A percentile compares a stretch with the other conserved stretches of the same genome.
These are phyloP conservation scores for Xylocampa areola DNA, from an alignment of 2,888 invertebrate genomes.

Conservation along the genomic window DNA sequence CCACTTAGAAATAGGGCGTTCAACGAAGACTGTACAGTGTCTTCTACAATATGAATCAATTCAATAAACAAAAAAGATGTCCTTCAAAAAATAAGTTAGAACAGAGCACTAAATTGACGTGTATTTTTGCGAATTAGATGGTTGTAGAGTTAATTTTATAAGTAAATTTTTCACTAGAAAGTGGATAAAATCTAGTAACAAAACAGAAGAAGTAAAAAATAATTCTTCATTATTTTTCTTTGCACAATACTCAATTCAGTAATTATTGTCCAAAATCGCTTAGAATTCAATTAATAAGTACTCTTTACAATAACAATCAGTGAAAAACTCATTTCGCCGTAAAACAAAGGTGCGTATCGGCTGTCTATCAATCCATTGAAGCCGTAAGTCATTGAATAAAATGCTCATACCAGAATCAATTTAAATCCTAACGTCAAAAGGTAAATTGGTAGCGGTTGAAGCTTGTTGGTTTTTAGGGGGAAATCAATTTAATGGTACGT, in stretches of 20 bases:
- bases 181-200: too few species aligned
- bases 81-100: too few species aligned
- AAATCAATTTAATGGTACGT: constrained; percentile 38
- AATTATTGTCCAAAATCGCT: constrained; percentile 40
- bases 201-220: too few species aligned
- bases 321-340: constrained; percentile 51
- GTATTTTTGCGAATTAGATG: too few species aligned
- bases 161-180: too few species aligned
- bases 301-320: constrained; percentile 50
- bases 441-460: constrained; percentile 40
- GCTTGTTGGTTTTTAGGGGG: constrained; percentile 36
- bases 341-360: constrained; percentile 50
- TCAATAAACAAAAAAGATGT: too few species aligned
- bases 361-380: constrained; percentile 52
- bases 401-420: constrained; percentile 51
- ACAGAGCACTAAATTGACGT: too few species aligned
- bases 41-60: too few species aligned
- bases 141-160: too few species aligned
- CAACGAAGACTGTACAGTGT: too few species aligned
- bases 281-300: constrained; percentile 51
- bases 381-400: constrained; percentile 49
- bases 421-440: constrained; percentile 50
- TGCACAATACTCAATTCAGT: constrained; percentile 35
- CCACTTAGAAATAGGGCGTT: too few species aligned
- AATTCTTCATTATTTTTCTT: constrained; percentile 10